Percentiles rank a stretch among this genome's conserved stretches.
These are phyloP conservation scores for Otolemur crassicaudatus DNA, from an alignment of 2,797 vertebrate genomes.

Conservation along the genomic window DNA sequence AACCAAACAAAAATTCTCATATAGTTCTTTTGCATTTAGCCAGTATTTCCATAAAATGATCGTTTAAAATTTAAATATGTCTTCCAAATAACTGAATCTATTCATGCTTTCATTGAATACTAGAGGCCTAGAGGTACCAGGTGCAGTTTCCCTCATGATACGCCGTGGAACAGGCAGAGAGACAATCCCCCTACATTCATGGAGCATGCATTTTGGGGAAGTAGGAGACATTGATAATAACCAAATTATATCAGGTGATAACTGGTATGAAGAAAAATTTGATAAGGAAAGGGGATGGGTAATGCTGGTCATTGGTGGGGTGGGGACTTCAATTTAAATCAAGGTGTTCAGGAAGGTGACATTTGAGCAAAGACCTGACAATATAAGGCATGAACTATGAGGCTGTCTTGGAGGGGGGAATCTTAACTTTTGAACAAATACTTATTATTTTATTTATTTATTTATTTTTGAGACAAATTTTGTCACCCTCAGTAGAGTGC, in stretches of 20 bases:
- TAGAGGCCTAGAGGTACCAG: background rate
- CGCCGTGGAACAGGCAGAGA: background rate
- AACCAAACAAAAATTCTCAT: background rate
- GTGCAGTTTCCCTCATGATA: accelerated
- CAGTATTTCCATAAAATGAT: background rate
- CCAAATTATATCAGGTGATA: background rate
- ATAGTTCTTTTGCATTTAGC: background rate
- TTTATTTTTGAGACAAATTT: too few species aligned
- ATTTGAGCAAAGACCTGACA: background rate
- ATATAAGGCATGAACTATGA: background rate
- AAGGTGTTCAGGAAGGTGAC: background rate
- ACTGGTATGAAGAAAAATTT: background rate
- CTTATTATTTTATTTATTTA: background rate
- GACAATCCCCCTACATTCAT: background rate
- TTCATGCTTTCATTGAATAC: background rate
- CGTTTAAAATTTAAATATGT: background rate
- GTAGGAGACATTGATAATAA: background rate
- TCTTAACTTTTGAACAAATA: background rate
- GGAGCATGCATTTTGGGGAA: background rate
- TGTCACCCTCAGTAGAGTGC: too few species aligned
- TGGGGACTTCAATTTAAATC: background rate
- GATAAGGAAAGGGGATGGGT: background rate
- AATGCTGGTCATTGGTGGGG: background rate
- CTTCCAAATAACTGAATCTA: background rate
- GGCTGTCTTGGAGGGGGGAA: background rate